Evolutionary conservation across 1,140 invertebrate species (phyloP).

Genomic region (Caenorhabditis elegans): DNA sequence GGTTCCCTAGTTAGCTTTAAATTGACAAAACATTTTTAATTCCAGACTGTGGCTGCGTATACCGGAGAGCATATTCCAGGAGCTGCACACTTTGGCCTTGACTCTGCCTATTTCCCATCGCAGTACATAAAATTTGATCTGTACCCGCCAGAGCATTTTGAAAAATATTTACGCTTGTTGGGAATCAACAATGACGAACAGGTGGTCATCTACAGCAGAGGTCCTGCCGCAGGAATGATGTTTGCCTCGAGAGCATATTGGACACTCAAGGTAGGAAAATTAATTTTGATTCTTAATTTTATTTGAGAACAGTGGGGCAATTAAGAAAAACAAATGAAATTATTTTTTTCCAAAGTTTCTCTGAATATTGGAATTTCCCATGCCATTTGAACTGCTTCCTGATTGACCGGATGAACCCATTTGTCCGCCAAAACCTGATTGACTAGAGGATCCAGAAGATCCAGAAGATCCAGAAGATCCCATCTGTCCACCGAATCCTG

Average conservation of each 20-base stretch:
- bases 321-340: too few species aligned
- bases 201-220: conserved; percentile 58
- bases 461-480: too few species aligned
- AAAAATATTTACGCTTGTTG: conserved; percentile 56
- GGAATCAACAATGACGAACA: conserved; percentile 58
- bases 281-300: too few species aligned
- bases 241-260: conserved; percentile 52
- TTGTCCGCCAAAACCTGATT: too few species aligned
- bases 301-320: too few species aligned
- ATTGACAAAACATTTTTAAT: not conserved
- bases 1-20: too few species aligned
- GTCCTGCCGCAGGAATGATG: conserved; percentile 59
- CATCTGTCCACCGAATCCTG: too few species aligned
- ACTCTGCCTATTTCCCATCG: conserved; percentile 51
- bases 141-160: conserved; percentile 57
- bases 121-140: conserved; percentile 52
- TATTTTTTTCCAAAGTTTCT: too few species aligned
- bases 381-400: too few species aligned
- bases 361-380: too few species aligned
- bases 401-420: too few species aligned
- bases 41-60: not conserved
- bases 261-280: conserved; percentile 35
- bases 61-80: conserved; percentile 50
- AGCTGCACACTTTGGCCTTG: conserved; percentile 51
- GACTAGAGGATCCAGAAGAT: too few species aligned